Evolutionary conservation across 1,140 invertebrate species (phyloP), one percentile per base, ranked within the genome.

Genomic region (Hypothenemus hampei): DNA sequence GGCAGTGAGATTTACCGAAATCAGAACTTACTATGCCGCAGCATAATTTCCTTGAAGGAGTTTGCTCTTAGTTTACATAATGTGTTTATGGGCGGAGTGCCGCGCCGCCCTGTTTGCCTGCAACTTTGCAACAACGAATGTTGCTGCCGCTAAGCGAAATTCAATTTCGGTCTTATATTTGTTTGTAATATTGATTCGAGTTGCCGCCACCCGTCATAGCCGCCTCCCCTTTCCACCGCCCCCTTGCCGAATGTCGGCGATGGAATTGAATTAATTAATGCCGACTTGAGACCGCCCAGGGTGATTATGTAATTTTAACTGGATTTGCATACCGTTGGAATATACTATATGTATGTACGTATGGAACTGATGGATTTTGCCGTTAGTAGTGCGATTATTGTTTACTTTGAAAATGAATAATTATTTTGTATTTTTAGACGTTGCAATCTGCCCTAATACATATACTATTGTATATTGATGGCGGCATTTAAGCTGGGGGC

Each of bases 21-120:
- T 56, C 44, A 23, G 22, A 56, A 56, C 44, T 47, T 56, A 56
- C 35, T 57, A 45, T 57, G 54, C 54, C 54, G 54, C 54, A 49
- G 46, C 47, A 57, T 50, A 57, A 57, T 57, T 57, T 57, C 54
- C 54, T 49, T 56, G 36, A 10, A 57, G 55, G 43, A 57, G 55
- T 57, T 57, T 57, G 29, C 55, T 50, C 55, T 57, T 57, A 57
- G 55, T 57, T 57, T 57, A 50, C 55, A 57, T 57, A 57, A 57
- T 57, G 55, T 57, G 55, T 57, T 57, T 57, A 57, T 57, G 55
- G 47, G 47, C 41, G 37, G 50, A 36, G 29, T 39, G 8, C 15
- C 21, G 15, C 15, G 10, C 15, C 31, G 21, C 47, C 29, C 22
- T 57, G 55, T 57, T 57, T 57, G 46, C 36, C 39, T 49, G 41